These are phyloP conservation scores for Trogon surrucura DNA, from an alignment of 2,113 vertebrate species.

Conservation along the genomic window DNA sequence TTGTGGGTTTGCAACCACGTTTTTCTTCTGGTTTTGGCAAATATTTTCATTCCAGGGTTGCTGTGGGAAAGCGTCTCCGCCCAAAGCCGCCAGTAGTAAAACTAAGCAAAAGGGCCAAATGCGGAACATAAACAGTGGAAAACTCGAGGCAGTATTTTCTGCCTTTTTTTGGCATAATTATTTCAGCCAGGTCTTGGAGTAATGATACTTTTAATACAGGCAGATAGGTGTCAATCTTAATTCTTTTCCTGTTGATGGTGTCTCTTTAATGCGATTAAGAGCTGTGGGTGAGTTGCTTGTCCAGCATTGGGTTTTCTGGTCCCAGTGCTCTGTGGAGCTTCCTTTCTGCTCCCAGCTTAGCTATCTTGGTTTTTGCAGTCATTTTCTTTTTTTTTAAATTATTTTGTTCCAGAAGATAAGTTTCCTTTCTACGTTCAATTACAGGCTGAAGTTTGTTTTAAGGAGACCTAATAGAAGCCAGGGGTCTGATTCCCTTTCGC, in stretches of 20 bases:
- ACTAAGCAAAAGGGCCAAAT: background rate
- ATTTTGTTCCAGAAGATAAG: background rate
- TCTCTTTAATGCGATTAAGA: conserved; percentile 10
- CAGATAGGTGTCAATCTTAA: background rate
- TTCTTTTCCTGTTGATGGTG: background rate
- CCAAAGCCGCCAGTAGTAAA: background rate
- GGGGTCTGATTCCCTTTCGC: background rate
- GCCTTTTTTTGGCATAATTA: background rate
- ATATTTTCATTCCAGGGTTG: background rate
- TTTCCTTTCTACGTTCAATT: background rate
- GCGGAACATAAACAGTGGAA: background rate
- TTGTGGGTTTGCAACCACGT: background rate
- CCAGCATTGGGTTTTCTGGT: background rate
- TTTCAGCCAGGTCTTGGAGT: background rate
- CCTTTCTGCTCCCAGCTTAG: background rate
- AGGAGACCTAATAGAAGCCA: background rate
- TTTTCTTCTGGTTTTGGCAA: background rate
- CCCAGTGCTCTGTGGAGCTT: background rate
- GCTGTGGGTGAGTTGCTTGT: background rate
- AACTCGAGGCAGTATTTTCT: background rate
- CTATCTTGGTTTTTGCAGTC: background rate
- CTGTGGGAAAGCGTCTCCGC: background rate
- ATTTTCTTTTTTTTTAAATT: background rate
- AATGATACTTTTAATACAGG: background rate
- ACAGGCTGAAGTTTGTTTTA: conserved; percentile 4